A percentile compares a stretch with the other conserved stretches of the same genome.
phyloP scores from a whole-genome alignment of 1,140 invertebrate species.

The Drosophila melanica region DNA sequence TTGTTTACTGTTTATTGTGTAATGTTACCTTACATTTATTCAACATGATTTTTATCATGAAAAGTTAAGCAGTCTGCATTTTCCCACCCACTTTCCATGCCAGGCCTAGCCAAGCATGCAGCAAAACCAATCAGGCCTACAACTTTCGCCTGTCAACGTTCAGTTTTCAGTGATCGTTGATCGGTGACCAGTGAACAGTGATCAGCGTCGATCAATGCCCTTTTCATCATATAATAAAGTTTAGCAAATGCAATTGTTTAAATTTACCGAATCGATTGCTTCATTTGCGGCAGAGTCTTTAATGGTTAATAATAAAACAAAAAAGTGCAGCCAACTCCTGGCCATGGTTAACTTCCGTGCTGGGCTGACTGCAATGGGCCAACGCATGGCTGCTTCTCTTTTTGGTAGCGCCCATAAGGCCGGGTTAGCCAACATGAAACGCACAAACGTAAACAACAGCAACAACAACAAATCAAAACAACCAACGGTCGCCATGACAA shows the following conservation, averaged over 20 bases:
- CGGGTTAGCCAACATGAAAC: conserved; percentile 18
- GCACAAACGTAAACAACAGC: conserved; percentile 32
- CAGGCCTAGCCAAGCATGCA: conserved; percentile 7
- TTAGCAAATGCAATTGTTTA: conserved; percentile 40
- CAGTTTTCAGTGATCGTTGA: conserved; percentile 1
- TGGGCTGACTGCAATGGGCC: conserved; percentile 12
- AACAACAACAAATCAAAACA: conserved; percentile 61
- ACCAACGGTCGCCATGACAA: conserved; percentile 59
- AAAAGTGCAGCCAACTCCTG: conserved; percentile 22
- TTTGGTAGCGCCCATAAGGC: conserved; percentile 40
- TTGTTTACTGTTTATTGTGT: too few relatives aligned
- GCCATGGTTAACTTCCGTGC: conserved; percentile 65
- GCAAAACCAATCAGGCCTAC: conserved; percentile 17
- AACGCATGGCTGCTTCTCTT: conserved; percentile 62
- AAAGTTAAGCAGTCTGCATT: conserved; percentile 11
- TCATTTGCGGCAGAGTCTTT: conserved; percentile 39
- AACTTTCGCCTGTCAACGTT: conserved; percentile 61
- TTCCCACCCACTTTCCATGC: conserved; percentile 35
- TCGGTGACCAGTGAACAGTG: conserved; percentile 14
- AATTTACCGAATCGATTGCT: conserved; percentile 34
- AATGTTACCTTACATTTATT: too few relatives aligned
- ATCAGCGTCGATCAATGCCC: conserved; percentile 63
- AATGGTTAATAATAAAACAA: conserved; percentile 25
- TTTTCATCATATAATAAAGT: conserved; percentile 57
- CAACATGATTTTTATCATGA: not conserved